phyloP scores from a whole-genome alignment of 2,113 vertebrate species.

The Eublepharis macularius region DNA sequence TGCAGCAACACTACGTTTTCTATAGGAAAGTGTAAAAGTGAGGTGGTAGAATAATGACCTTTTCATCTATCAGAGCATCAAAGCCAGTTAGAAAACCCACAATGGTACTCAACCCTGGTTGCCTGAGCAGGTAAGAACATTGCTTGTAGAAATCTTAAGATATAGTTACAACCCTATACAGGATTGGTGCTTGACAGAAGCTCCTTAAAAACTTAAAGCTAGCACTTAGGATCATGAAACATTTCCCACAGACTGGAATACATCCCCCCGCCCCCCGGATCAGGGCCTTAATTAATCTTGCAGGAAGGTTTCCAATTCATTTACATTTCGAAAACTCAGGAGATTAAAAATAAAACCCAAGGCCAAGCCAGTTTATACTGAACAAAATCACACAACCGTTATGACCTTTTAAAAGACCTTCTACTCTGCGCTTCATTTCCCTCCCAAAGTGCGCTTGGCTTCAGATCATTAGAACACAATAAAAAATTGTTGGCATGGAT shows the following conservation, averaged over 20 bases:
- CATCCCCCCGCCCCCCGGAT: neutral
- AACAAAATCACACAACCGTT: fast-evolving
- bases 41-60: too few species aligned
- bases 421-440: neutral
- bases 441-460: neutral
- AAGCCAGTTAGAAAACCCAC: neutral
- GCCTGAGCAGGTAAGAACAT: neutral
- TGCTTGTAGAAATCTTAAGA: neutral
- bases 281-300: neutral
- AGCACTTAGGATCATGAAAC: neutral
- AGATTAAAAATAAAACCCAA: neutral
- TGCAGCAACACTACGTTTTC: too few species aligned
- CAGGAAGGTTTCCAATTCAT: neutral
- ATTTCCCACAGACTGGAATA: neutral
- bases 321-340: neutral
- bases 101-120: too few species aligned
- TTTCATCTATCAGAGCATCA: neutral
- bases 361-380: constrained; percentile 51
- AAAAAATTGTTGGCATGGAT: neutral
- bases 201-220: too few species aligned
- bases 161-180: neutral
- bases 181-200: neutral
- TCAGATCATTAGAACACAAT: neutral
- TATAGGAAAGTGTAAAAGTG: too few species aligned
- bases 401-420: too few species aligned